A percentile compares a stretch with the other conserved stretches of the same genome.
phyloP scores from a whole-genome alignment of 1,140 invertebrate species.

The Calliopsis andreniformis region DNA sequence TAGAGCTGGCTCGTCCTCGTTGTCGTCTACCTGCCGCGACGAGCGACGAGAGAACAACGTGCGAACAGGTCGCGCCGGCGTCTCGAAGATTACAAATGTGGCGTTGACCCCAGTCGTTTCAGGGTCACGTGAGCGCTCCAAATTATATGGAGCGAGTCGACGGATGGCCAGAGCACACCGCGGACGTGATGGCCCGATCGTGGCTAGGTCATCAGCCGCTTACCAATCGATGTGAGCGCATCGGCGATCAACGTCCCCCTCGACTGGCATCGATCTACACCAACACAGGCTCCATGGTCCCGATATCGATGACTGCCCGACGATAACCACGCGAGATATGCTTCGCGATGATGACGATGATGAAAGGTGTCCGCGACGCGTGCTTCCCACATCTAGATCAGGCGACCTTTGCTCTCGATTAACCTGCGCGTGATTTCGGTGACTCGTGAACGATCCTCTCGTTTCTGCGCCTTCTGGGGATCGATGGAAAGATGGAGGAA shows the following conservation, averaged over 20 bases:
- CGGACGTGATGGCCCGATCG: conserved; percentile 74
- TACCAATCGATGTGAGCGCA: conserved; percentile 69
- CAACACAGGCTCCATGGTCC: conserved; percentile 6
- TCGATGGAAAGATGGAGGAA: too few relatives aligned
- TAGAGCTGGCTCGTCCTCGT: conserved; percentile 59
- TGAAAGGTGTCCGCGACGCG: conserved; percentile 46
- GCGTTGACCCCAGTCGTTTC: conserved; percentile 76
- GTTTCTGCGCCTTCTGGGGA: not conserved
- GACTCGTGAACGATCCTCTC: not conserved
- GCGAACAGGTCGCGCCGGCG: conserved; percentile 79
- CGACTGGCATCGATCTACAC: conserved; percentile 27
- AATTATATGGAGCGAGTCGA: conserved; percentile 80
- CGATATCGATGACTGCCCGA: conserved; percentile 40
- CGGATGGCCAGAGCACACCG: conserved; percentile 72
- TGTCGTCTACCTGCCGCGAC: conserved; percentile 63
- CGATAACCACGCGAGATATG: conserved; percentile 55
- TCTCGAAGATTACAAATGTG: conserved; percentile 79
- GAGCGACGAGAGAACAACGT: conserved; percentile 73
- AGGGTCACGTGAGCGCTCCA: conserved; percentile 79
- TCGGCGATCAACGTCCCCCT: conserved; percentile 18
- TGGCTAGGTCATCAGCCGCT: conserved; percentile 72
- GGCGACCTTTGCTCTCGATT: conserved; percentile 26
- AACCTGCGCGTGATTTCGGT: conserved; percentile 12
- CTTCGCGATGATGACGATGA: conserved; percentile 48
- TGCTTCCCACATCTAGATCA: conserved; percentile 40